phyloP scores from a whole-genome alignment of 2,888 invertebrate species.

The Lasioglossum lativentre region DNA sequence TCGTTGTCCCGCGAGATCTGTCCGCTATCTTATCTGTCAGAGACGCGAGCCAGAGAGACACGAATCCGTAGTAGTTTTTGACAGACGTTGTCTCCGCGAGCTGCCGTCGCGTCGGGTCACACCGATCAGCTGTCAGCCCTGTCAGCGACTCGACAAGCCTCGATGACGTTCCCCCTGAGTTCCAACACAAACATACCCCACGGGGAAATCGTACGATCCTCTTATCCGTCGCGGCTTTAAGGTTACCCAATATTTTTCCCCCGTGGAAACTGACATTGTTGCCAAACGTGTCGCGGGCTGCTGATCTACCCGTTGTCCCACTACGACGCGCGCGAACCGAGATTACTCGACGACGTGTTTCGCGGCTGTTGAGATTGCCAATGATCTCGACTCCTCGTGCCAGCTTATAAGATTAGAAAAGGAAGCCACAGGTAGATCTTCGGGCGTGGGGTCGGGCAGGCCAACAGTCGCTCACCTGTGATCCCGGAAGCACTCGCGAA shows the following conservation, averaged over 20 bases:
- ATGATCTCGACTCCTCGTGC: conserved; percentile 42
- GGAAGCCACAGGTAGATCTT: conserved; percentile 59
- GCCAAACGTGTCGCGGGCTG: background rate
- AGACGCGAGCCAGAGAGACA: background rate
- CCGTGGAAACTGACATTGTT: conserved; percentile 21
- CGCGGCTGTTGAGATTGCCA: conserved; percentile 24
- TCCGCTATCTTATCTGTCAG: conserved; percentile 55
- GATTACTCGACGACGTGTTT: background rate
- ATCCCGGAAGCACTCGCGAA: conserved; percentile 61
- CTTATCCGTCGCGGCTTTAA: background rate
- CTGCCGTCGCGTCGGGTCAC: conserved; percentile 28
- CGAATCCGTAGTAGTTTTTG: conserved; percentile 49
- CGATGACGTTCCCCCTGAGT: conserved; percentile 21
- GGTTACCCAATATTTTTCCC: background rate
- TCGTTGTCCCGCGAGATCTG: conserved; percentile 3
- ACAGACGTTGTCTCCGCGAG: conserved; percentile 46
- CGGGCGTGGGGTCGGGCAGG: conserved; percentile 48
- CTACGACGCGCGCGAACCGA: conserved; percentile 14
- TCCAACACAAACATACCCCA: background rate
- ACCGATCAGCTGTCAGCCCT: conserved; percentile 63
- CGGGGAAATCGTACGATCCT: background rate
- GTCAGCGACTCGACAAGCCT: conserved; percentile 40
- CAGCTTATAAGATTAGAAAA: conserved; percentile 45
- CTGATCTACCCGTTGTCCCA: background rate
- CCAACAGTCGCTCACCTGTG: conserved; percentile 57